These are phyloP conservation scores for Mythimna loreyi DNA, from an alignment of 2,888 invertebrate genomes.

Conservation along the genomic window DNA sequence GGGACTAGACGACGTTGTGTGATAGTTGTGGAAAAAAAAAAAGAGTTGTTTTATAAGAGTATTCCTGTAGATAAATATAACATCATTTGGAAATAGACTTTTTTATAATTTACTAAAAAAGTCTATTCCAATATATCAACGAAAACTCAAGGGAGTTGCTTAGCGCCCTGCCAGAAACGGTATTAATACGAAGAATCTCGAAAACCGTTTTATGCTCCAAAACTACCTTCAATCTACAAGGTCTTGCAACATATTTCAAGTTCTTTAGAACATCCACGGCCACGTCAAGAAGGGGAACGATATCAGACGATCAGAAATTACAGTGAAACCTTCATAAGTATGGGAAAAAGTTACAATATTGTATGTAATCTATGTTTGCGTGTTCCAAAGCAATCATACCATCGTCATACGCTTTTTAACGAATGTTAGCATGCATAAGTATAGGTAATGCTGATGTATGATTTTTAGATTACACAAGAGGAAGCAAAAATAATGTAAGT, in stretches of 20 bases:
- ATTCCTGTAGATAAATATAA: background rate
- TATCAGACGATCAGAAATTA: constrained; percentile 37
- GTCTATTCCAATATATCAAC: too few species aligned
- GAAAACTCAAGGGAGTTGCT: too few species aligned
- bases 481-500: background rate
- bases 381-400: constrained; percentile 34
- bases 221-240: background rate
- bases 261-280: background rate
- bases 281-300: constrained; percentile 16
- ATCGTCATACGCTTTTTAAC: constrained; percentile 12
- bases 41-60: background rate
- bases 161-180: too few species aligned
- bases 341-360: constrained; percentile 21
- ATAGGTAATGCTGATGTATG: constrained; percentile 14
- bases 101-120: too few species aligned
- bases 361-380: constrained; percentile 27
- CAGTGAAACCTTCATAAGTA: constrained; percentile 20
- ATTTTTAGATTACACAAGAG: constrained; percentile 18
- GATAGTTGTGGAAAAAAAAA: too few species aligned
- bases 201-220: background rate
- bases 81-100: too few species aligned
- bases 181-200: background rate
- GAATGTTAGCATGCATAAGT: constrained; percentile 18
- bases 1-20: too few species aligned
- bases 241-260: background rate